Evolutionary conservation across 2,888 invertebrate species (phyloP), one percentile per base, ranked within the genome.

Genomic region (Thymelicus acteon): DNA sequence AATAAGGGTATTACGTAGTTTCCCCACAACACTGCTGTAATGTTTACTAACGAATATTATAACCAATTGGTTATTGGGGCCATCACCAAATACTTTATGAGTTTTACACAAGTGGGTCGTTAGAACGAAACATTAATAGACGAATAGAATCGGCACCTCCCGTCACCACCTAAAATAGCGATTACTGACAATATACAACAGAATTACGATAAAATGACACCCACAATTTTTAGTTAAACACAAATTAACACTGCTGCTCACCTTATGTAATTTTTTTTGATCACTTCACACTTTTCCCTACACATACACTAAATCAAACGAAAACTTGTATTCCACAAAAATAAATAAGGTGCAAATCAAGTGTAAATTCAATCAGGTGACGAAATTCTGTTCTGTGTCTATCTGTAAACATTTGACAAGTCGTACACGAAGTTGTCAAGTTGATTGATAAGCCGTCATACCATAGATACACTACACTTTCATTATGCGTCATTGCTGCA

Each of bases 161-260:
- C 75, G 90, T 91, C 91, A 91, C 83, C 84, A 87, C 87, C 84
- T 81, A 91, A 92, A 92, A 92, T 92, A 92, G 89, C 80, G 77
- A 83, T 79, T 85, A 84, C 85, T 85, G 80, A 80, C 54, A 47
- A 57, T 57, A 62, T 39, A 13, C 15, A 49, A 60, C 24, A 60
- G 81, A 79, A 78, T 80, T 83, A 83, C 72, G 67, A 19, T 44
- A 60, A 7, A 44, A 60, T 40, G 15, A 58, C 15, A 39, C 24
- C 39, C 37, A 49, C 39, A 66, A 6, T 49, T 60, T 24, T 44
- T 19, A n/a, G n/a, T 6, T 5, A 8, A 8, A 13, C 7, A 19
- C 3, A 5, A 60, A 44, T 44, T 12, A 52, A n/a, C 40, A 39
- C 60, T 52, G 60, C 70, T 64, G 52, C 54, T 15, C 24, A 19